Evolutionary conservation across 2,113 vertebrate genomes (phyloP), one percentile per base, ranked within the genome.

Genomic region (Corythoichthys haematopterus): DNA sequence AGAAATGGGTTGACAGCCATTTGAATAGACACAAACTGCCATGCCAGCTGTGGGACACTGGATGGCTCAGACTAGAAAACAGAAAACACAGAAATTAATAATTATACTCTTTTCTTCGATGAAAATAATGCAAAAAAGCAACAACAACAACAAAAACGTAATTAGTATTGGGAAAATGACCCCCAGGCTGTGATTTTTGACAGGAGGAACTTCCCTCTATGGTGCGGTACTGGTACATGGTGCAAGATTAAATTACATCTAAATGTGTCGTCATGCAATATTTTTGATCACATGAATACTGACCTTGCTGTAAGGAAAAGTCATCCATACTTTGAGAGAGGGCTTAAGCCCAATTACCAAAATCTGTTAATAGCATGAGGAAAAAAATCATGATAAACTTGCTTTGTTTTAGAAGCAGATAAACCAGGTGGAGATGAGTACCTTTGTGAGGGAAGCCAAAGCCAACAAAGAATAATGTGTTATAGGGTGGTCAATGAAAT

Each of bases 361-460:
- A 69, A 99, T 97, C 97, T 99, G 87, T 46, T 56, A 35, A 51
- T 4, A 46, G 9, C 64, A 75, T 0, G 60, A 65, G 20, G 71
- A 57, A 36, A 2, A 62, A 55, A 35, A 28, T 43, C 2, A 9
- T 6, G 1, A 37, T 20, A 1, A 20, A 12, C 58, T 61, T 43
- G 40, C 1, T 61, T 13, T 1, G n/a, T 45, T n/a, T 62, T 33
- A 13, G 3, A 3, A 0, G 43, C 35, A 62, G 9, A 12, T 10
- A 16, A 14, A 0, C 12, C 9, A 63, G 1, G 45, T 48, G 40
- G 40, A 43, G 6, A 2, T 43, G 40, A 43, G 14, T 82, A 97
- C 97, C 93, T 99, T 99, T 5, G 97, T 98, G 69, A 98, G 90
- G 11, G 97, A 99, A 0, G 95, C 97, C 96, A 99, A 97, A 53